Percentiles rank a stretch among this genome's conserved stretches.
Conservation (phyloP, 23 tunicate genomes). For the Halocynthia roretzi region DNA sequence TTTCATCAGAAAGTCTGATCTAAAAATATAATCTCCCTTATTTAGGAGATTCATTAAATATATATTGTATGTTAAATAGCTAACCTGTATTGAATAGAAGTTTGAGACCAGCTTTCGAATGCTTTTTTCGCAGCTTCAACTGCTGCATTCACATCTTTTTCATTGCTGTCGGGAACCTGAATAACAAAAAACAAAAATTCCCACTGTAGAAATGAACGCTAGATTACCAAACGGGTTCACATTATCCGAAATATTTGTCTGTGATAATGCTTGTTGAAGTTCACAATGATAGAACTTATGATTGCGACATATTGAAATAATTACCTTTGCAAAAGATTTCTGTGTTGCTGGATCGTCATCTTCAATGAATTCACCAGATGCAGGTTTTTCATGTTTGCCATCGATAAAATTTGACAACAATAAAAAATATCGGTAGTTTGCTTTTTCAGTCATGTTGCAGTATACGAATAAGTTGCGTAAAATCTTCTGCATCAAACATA, state of each 20-base stretch:
- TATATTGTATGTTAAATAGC: neutral
- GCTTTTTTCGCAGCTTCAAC: slow-evolving; percentile 56
- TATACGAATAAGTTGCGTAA: too few relatives aligned
- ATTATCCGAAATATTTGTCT: too few relatives aligned
- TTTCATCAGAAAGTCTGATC: slow-evolving; percentile 53
- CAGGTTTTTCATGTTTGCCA: slow-evolving; percentile 33
- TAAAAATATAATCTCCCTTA: neutral
- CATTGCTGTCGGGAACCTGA: slow-evolving; percentile 40
- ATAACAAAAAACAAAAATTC: neutral
- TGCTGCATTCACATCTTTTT: slow-evolving; percentile 53
- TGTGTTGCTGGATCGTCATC: slow-evolving; percentile 46
- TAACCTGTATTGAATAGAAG: slow-evolving; percentile 31
- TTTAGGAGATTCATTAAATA: neutral
- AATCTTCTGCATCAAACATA: too few relatives aligned
- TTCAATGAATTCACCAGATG: slow-evolving; percentile 24
- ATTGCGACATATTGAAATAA: too few relatives aligned
- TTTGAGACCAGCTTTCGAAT: slow-evolving; percentile 62
- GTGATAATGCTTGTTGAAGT: too few relatives aligned
- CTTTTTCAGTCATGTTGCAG: too few relatives aligned
- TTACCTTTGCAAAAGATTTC: slow-evolving; percentile 27
- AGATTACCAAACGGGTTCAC: too few relatives aligned
- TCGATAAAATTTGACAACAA: slow-evolving; percentile 23
- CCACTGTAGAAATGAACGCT: too few relatives aligned
- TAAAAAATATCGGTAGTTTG: too few relatives aligned
- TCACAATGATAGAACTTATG: too few relatives aligned